Percentiles rank a stretch among this genome's conserved stretches.
phyloP scores from a whole-genome alignment of 35 echinoderm and acorn worm genomes.

The Stichopus chloronotus region DNA sequence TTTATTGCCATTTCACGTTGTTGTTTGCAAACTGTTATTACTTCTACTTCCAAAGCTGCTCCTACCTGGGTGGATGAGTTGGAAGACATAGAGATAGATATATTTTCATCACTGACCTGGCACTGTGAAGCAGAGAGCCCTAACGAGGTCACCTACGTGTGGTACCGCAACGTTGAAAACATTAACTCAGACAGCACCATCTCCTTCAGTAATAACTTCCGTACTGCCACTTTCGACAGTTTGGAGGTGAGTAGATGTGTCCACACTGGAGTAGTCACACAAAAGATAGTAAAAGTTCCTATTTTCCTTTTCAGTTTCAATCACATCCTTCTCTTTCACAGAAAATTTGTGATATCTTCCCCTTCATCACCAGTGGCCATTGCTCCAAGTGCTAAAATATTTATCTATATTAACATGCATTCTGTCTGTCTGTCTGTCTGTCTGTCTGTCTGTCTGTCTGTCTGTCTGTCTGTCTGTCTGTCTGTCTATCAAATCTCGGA shows the following conservation, averaged over 20 bases:
- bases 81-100: slow-evolving; percentile 54
- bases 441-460: neutral
- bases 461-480: neutral
- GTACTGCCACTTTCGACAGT: neutral
- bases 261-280: neutral
- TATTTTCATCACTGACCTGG: slow-evolving; percentile 50
- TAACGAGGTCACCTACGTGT: slow-evolving; percentile 58
- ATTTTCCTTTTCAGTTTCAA: neutral
- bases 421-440: neutral
- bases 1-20: neutral
- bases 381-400: neutral
- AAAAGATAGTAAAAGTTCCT: neutral
- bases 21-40: neutral
- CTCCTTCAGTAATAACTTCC: slow-evolving; percentile 44
- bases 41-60: slow-evolving; percentile 33
- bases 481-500: neutral
- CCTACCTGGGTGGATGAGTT: slow-evolving; percentile 58
- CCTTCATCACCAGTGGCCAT: neutral
- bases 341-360: neutral
- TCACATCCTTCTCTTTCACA: neutral
- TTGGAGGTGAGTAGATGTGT: neutral
- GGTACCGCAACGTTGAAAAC: slow-evolving; percentile 76
- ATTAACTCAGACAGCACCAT: slow-evolving; percentile 6
- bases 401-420: neutral
- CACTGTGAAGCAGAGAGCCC: slow-evolving; percentile 72